phyloP scores from a whole-genome alignment of 2,113 vertebrate genomes.

The Thalassarche chlororhynchos region DNA sequence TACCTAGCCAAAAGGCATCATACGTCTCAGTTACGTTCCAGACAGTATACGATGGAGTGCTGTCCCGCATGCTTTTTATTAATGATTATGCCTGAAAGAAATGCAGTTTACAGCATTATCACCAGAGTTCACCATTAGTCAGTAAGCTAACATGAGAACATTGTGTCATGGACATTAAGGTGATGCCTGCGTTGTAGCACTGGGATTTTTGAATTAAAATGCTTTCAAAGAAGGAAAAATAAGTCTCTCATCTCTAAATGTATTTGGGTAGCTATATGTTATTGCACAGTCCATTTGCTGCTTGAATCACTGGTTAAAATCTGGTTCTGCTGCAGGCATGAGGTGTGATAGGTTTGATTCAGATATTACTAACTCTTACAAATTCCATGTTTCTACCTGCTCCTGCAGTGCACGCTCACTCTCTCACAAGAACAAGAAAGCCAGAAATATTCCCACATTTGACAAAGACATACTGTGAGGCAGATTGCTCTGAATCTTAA shows the following conservation, averaged over 20 bases:
- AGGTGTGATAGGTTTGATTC: not conserved
- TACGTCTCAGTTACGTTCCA: not conserved
- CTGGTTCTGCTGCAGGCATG: not conserved
- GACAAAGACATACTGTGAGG: not conserved
- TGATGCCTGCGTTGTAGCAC: not conserved
- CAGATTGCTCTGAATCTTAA: not conserved
- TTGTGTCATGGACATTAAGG: not conserved
- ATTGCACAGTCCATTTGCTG: not conserved
- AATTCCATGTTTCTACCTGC: not conserved
- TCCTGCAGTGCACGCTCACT: not conserved
- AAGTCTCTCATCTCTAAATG: not conserved
- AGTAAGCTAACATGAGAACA: not conserved
- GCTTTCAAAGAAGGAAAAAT: not conserved
- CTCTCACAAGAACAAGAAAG: not conserved
- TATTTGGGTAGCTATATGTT: not conserved
- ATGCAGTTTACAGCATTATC: not conserved
- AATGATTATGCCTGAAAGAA: conserved; percentile 19
- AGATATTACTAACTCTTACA: not conserved
- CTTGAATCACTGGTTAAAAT: not conserved
- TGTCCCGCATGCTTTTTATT: not conserved
- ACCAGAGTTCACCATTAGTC: not conserved
- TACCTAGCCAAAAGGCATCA: not conserved
- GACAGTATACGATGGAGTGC: not conserved
- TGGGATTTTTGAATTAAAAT: not conserved
- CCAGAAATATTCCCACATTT: not conserved